Conservation (phyloP, 2,113 vertebrate species). For the Parus major region DNA sequence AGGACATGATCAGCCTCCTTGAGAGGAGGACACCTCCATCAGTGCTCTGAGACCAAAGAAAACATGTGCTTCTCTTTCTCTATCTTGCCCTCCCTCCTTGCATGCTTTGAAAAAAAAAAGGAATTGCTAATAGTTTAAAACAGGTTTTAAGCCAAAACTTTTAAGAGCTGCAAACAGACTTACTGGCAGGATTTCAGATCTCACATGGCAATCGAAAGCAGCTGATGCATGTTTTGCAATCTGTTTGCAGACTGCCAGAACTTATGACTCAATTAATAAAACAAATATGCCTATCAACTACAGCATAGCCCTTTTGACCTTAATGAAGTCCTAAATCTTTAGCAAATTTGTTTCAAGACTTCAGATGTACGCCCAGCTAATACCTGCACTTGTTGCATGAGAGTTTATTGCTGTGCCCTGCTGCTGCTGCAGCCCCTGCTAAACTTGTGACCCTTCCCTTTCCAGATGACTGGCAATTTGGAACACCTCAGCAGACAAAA, state of each 20-base stretch:
- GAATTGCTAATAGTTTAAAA: conserved; percentile 70
- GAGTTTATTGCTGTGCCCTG: conserved; percentile 45
- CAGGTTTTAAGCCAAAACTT: conserved; percentile 67
- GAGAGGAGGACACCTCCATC: not conserved
- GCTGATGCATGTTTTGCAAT: conserved; percentile 74
- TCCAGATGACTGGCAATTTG: conserved; percentile 48
- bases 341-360: conserved; percentile 59
- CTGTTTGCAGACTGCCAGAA: conserved; percentile 63
- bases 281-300: conserved; percentile 67
- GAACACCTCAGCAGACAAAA: conserved; percentile 11
- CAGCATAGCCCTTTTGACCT: conserved; percentile 64
- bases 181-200: conserved; percentile 72
- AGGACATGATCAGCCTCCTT: not conserved
- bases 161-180: conserved; percentile 78
- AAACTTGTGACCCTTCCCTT: conserved; percentile 6
- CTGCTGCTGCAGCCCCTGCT: not conserved
- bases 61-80: not conserved
- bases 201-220: conserved; percentile 74
- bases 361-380: conserved; percentile 27
- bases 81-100: not conserved
- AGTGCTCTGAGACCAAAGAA: conserved; percentile 5
- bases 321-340: conserved; percentile 66
- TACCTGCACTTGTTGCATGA: not conserved
- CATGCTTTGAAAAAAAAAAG: not conserved
- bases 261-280: conserved; percentile 78